Evolutionary conservation across 2,113 vertebrate genomes (phyloP).

Genomic region (Illadopsis cleaveri): DNA sequence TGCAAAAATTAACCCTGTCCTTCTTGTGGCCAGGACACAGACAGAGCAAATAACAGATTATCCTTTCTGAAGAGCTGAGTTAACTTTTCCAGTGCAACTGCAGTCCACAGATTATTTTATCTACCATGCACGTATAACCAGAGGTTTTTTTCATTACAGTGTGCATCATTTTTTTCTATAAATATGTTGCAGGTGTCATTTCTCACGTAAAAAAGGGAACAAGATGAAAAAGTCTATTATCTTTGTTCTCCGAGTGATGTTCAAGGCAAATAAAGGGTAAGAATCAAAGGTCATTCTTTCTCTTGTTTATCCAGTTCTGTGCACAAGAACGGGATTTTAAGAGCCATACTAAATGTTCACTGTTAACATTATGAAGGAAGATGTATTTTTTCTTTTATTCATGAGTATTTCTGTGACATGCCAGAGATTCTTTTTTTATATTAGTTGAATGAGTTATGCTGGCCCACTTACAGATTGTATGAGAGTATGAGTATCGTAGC

Average conservation of each 20-base stretch:
- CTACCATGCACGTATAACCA: not conserved
- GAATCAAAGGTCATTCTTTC: not conserved
- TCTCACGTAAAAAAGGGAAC: accelerated
- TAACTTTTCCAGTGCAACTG: not conserved
- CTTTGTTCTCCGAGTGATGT: not conserved
- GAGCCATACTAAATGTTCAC: not conserved
- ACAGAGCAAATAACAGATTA: not conserved
- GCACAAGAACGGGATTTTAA: not conserved
- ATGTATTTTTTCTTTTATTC: not conserved
- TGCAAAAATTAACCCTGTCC: not conserved
- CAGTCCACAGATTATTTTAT: not conserved
- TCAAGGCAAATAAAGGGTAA: not conserved
- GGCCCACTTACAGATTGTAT: not conserved
- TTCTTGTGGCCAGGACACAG: too few relatives aligned
- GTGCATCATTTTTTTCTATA: not conserved
- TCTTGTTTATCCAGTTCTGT: not conserved
- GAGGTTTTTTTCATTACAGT: not conserved
- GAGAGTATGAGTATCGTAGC: not conserved
- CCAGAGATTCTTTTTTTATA: not conserved
- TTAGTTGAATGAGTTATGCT: not conserved
- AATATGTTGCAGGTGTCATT: not conserved
- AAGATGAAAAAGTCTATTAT: not conserved
- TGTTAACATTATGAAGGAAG: not conserved
- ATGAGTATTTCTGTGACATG: not conserved
- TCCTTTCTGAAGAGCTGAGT: not conserved